Evolutionary conservation across 2,888 invertebrate genomes (phyloP), one percentile per base, ranked within the genome.

Genomic region (Caenorhabditis uteleia): DNA sequence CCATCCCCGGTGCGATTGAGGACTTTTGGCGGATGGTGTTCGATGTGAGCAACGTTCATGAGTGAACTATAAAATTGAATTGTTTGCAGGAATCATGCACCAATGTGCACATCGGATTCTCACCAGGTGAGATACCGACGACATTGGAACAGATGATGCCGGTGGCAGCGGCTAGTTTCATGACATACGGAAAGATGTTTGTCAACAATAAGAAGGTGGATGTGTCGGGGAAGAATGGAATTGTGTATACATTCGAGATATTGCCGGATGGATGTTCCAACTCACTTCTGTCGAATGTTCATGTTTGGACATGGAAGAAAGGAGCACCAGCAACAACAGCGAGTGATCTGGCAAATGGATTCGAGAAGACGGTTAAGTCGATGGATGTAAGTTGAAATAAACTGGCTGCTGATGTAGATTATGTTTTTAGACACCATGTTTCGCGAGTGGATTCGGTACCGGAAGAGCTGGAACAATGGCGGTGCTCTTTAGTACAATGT

Each of bases 251-350:
- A 0, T 26, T 68, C 20, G 68, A 68, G 34, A 29, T 68, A 2
- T 51, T 68, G 5, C 68, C 68, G 0, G 61, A 58, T 18, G 68
- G 68, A 16, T 62, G 61, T 25, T 58, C 58, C 7, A 68, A 68
- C 36, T 62, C 62, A 3, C 7, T 46, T 2, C 14, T 45, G 3
- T 44, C 50, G 3, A 49, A 40, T 8, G 34, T 58, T 16, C 53
- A 60, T 20, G 3, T 54, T n/a, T 39, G 29, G 12, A 48, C 38
- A 27, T 60, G 60, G 60, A 38, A 29, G 20, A 27, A 40, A 29
- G 48, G 33, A 18, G 43, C 29, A 39, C 48, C 27, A 8, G 26
- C 44, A 12, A 44, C 48, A 7, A 33, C 16, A 10, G 31, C 39
- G 12, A 39, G 33, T 18, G 53, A 53, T 3, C 33, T 47, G n/a